Evolutionary conservation across 2,888 invertebrate genomes (phyloP), one percentile per base, ranked within the genome.

Genomic region (Drosophila pseudotalamancana): DNA sequence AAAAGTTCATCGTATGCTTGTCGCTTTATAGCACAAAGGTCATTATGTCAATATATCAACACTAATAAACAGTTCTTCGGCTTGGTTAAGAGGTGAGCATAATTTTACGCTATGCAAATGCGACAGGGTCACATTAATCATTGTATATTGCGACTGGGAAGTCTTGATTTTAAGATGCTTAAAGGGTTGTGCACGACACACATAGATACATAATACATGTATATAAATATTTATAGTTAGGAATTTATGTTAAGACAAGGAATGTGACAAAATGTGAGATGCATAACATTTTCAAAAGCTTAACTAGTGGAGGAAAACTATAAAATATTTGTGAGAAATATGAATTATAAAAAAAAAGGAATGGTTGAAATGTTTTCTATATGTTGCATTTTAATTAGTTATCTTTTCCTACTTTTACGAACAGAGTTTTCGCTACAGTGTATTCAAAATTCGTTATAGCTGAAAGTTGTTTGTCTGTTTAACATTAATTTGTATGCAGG

Each of bases 41-140:
- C 88, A 87, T 75, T 67, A 49, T 62, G 87, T 83, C 87, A 86
- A 86, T 72, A 66, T 64, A 72, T 83, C 77, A 72, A 43, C 37
- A 67, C 57, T 51, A 42, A 55, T 48, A 25, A 34, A 54, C 35
- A 35, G 37, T 54, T 76, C 43, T 25, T 25, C 5, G 27, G n/a
- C 16, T 18, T 8, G 49, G 37, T 49, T 48, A 51, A 59, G 51
- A 56, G 77, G 34, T 46, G 48, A 69, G 31, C 57, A 42, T 34
- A 34, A 35, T 49, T 55, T 46, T 39, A 49, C 34, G 23, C 25
- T 34, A 64, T 46, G 45, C 50, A 72, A 65, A 65, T 67, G 32
- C 35, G 72, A 42, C 48, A 76, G 72, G 53, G 72, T 59, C 59
- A 66, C 46, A 72, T 54, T 43, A 66, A 77, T 77, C 60, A 72